Base-by-base conservation (phyloP, 2,797 vertebrate genomes). In the Cyclopterus lumpus region DNA sequence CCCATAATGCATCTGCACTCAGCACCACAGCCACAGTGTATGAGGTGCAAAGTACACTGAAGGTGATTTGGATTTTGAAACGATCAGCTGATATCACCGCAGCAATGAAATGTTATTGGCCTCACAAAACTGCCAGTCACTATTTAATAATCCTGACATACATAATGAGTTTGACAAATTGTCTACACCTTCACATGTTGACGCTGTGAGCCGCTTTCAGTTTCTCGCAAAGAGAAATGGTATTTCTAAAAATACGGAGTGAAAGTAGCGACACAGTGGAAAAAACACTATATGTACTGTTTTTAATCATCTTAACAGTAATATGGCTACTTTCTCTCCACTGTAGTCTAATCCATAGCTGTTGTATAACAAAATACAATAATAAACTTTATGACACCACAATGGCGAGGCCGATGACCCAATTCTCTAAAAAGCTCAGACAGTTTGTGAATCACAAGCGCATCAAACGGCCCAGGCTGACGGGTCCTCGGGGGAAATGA, bases 371-470 rank as follows among this genome's bases (percentile, higher is more conserved):
- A 60, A 16, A 38, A 26, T 48, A 40, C 48, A 20, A 58, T 2
- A 15, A 65, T 40, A 22, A 3, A 22, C 28, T 18, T 5, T n/a
- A 14, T 20, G 36, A n/a, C 15, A 49, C 51, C 4, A 16, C 8
- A 1, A 53, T 34, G 3, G 28, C 24, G 15, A n/a, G 4, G 32
- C 30, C 38, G 67, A 0, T 51, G 60, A 68, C 28, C 34, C 46
- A 7, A 32, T 44, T 67, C 15, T 60, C 62, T 40, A 8, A 53
- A 53, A 49, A 6, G 10, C 60, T 75, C 74, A 63, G 34, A 75
- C 8, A 55, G 36, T 72, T 63, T 63, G 73, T 73, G 38, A 68
- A 11, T 68, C 36, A 80, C 18, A 63, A 34, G 14, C 55, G n/a
- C 12, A 44, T 55, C 22, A 53, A 10, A 57, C 11, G 20, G 2